Evolutionary conservation across 2,797 vertebrate species (phyloP).

Genomic region (Macrochelys suwanniensis): DNA sequence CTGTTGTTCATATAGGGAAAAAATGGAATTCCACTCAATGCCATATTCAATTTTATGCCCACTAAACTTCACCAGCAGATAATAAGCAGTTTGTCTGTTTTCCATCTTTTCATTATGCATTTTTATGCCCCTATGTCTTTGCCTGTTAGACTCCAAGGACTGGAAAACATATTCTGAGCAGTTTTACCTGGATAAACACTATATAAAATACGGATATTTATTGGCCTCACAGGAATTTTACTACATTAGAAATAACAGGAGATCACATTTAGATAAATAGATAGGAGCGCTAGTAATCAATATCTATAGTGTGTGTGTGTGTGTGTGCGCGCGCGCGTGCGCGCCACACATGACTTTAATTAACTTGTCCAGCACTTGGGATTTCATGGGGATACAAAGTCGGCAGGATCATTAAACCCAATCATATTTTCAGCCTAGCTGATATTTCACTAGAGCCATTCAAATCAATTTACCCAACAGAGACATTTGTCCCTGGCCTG

Average conservation of each 20-base stretch:
- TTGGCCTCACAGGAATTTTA: conserved; percentile 59
- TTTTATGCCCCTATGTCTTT: conserved; percentile 71
- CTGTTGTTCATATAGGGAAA: conserved; percentile 30
- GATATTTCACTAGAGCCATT: conserved; percentile 84
- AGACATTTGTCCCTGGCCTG: conserved; percentile 85
- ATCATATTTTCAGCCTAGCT: conserved; percentile 82
- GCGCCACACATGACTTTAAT: conserved; percentile 71
- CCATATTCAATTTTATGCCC: conserved; percentile 69
- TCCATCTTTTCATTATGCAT: conserved; percentile 74
- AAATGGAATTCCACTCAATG: conserved; percentile 6
- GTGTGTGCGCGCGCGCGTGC: no score
- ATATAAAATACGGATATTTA: conserved; percentile 78
- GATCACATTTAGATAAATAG: conserved; percentile 59
- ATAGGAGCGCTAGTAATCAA: conserved; percentile 32
- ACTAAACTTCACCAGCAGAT: conserved; percentile 73
- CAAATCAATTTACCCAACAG: conserved; percentile 87
- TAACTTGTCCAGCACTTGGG: conserved; percentile 76
- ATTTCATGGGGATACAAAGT: conserved; percentile 74
- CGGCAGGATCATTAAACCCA: conserved; percentile 80
- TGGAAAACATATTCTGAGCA: conserved; percentile 70
- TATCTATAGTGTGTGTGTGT: background rate
- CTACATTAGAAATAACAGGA: conserved; percentile 56
- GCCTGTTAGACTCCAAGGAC: conserved; percentile 53
- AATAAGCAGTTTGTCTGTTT: conserved; percentile 71
- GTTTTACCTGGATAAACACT: conserved; percentile 76